These are phyloP conservation scores for Conger conger DNA, from an alignment of 2,113 vertebrate genomes.

Conservation along the genomic window DNA sequence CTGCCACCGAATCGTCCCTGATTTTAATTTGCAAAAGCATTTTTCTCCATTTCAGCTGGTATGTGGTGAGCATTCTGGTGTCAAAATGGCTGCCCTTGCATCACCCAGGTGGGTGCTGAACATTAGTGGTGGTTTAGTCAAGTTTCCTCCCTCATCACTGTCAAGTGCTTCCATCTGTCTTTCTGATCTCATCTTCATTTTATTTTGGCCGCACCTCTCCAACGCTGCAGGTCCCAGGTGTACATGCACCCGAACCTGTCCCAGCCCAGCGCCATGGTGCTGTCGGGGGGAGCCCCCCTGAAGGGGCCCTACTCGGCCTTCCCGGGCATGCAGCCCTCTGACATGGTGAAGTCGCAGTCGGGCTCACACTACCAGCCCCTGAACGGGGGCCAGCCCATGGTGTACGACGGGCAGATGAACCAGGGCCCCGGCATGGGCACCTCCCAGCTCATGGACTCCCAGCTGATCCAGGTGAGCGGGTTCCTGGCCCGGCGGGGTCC, in stretches of 20 bases:
- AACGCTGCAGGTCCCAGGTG: conserved; percentile 94
- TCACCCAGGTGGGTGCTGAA: too few relatives aligned
- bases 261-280: conserved; percentile 91
- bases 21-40: too few relatives aligned
- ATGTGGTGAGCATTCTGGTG: too few relatives aligned
- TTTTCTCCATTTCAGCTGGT: too few relatives aligned
- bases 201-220: background rate
- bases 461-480: conserved; percentile 93
- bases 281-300: conserved; percentile 86
- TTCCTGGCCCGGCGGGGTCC: too few relatives aligned
- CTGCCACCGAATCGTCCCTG: too few relatives aligned
- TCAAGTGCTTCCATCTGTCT: too few relatives aligned
- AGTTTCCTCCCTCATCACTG: too few relatives aligned
- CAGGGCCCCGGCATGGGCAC: conserved; percentile 88
- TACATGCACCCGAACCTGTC: conserved; percentile 98
- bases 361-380: conserved; percentile 94
- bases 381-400: conserved; percentile 88
- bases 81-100: too few relatives aligned
- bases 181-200: too few relatives aligned
- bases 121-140: too few relatives aligned
- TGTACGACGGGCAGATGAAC: conserved; percentile 89
- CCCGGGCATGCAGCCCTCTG: conserved; percentile 91
- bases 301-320: conserved; percentile 93
- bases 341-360: conserved; percentile 92
- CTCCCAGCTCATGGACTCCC: conserved; percentile 96